A percentile compares a stretch with the other conserved stretches of the same genome.
phyloP scores from a whole-genome alignment of 2,797 vertebrate species.

The Lateolabrax maculatus region DNA sequence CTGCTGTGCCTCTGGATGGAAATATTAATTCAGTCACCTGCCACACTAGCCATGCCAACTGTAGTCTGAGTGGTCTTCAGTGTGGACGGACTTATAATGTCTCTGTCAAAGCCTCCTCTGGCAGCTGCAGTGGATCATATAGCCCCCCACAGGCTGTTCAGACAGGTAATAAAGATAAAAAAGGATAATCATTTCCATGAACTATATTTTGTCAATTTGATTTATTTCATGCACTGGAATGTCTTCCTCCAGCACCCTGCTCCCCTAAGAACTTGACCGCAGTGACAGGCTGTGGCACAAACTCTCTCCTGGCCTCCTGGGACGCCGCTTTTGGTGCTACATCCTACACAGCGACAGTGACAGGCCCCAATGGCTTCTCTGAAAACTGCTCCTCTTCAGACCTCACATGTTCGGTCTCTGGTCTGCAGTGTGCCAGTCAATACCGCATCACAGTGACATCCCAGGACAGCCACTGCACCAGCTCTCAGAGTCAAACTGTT shows the following conservation, averaged over 20 bases:
- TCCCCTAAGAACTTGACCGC: conserved; percentile 59
- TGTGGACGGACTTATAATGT: conserved; percentile 79
- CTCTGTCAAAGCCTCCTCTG: conserved; percentile 66
- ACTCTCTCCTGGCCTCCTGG: conserved; percentile 73
- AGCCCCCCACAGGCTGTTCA: conserved; percentile 60
- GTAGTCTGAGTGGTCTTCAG: conserved; percentile 70
- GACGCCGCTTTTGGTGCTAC: conserved; percentile 55
- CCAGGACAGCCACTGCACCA: conserved; percentile 58
- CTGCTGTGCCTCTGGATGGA: conserved; percentile 38
- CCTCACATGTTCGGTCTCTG: conserved; percentile 65
- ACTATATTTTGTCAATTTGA: background rate
- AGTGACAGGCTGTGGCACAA: conserved; percentile 55
- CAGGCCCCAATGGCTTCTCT: conserved; percentile 41
- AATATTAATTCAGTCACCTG: conserved; percentile 55
- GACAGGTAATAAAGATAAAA: conserved; percentile 67
- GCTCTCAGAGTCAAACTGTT: conserved; percentile 50
- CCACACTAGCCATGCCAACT: conserved; percentile 53
- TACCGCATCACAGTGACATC: conserved; percentile 70
- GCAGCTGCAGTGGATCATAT: conserved; percentile 64
- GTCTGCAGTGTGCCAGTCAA: conserved; percentile 68
- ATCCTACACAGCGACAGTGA: conserved; percentile 61
- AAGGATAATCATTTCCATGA: background rate
- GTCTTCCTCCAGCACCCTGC: conserved; percentile 72
- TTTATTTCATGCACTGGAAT: background rate
- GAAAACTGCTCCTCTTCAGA: conserved; percentile 52